These are phyloP conservation scores for Chaenogobius annularis DNA, from an alignment of 2,113 vertebrate genomes.

Conservation along the genomic window DNA sequence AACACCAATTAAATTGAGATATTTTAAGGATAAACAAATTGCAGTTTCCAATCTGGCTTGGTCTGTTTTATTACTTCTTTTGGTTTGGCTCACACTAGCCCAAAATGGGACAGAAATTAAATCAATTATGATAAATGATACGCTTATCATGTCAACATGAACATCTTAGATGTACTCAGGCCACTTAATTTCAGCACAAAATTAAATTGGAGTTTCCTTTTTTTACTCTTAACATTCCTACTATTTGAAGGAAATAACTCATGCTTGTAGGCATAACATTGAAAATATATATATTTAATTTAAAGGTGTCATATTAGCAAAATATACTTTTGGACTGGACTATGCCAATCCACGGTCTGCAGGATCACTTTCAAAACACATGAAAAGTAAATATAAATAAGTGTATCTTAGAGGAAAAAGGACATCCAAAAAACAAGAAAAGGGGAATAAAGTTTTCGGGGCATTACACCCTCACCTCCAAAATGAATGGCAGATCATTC, in stretches of 20 bases:
- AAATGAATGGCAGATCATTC: too few species aligned
- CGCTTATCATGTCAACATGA: neutral
- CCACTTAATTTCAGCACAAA: neutral
- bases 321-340: too few species aligned
- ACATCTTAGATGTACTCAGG: neutral
- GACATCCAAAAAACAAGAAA: too few species aligned
- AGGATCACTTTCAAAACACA: too few species aligned
- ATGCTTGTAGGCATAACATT: too few species aligned
- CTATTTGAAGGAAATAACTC: neutral
- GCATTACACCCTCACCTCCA: too few species aligned
- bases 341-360: too few species aligned
- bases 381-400: too few species aligned
- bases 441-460: too few species aligned
- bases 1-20: neutral
- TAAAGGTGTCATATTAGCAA: too few species aligned
- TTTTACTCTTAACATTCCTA: neutral
- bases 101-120: neutral
- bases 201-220: neutral
- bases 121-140: neutral
- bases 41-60: neutral
- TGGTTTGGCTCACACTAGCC: neutral
- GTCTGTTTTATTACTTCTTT: neutral
- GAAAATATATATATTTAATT: too few species aligned
- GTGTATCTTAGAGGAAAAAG: too few species aligned
- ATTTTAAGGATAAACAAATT: neutral